These are phyloP conservation scores for Penelope pileata DNA, from an alignment of 2,113 vertebrate species.

Conservation along the genomic window DNA sequence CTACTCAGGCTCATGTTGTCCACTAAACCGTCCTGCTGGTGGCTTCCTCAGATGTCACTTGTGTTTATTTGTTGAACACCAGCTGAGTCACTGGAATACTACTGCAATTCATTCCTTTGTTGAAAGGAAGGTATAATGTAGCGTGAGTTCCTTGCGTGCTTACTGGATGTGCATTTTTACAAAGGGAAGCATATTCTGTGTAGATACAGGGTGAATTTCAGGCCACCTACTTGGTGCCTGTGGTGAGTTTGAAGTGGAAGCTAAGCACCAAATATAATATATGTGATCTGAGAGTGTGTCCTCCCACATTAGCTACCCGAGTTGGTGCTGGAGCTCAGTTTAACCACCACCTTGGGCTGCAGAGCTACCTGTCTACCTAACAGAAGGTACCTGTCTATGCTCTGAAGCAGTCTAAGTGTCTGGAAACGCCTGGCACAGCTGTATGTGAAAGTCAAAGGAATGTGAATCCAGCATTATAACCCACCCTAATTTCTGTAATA, in stretches of 20 bases:
- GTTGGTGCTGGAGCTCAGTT: not conserved
- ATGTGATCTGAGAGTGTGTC: not conserved
- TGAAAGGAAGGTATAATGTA: not conserved
- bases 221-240: not conserved
- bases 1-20: not conserved
- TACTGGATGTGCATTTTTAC: not conserved
- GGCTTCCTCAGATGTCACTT: not conserved
- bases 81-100: not conserved
- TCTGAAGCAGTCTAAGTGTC: not conserved
- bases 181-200: not conserved
- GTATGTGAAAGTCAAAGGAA: not conserved
- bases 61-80: not conserved
- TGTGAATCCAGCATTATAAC: not conserved
- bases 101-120: not conserved
- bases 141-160: not conserved
- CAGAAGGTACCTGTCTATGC: not conserved
- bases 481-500: not conserved
- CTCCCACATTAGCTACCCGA: not conserved
- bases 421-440: not conserved
- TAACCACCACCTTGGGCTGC: not conserved
- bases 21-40: not conserved
- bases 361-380: not conserved
- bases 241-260: not conserved
- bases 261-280: not conserved
- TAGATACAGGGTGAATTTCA: not conserved